Evolutionary conservation across 2,797 vertebrate genomes (phyloP), one percentile per base, ranked within the genome.

Genomic region (Bradypodion pumilum): DNA sequence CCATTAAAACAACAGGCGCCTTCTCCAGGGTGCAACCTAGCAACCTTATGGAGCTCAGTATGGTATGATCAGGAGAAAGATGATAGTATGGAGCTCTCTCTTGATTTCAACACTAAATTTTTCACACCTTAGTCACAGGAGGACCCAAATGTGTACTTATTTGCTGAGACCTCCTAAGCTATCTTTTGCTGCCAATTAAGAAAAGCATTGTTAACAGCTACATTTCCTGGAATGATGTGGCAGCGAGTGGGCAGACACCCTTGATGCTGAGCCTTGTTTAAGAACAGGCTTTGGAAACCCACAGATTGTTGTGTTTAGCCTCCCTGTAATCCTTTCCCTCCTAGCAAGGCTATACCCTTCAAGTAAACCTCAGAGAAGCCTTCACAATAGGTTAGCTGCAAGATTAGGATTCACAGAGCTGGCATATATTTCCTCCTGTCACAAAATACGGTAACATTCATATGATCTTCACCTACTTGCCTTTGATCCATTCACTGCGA

Each of bases 101-200:
- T 60, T 85, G 63, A 32, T 66, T 52, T 70, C 29, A 23, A 40
- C 23, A 6, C 40, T 76, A 10, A n/a, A 6, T 37, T 23, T 73
- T 37, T 66, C 44, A 70, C 29, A 12, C 25, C 59, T 8, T 9
- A 73, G 79, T 74, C 66, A 37, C 65, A 6, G 25, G 69, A 62
- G 10, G 74, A 32, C 40, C 16, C 49, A 10, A 72, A 73, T 65
- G 40, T 25, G 52, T 56, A 60, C 73, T 62, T 73, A 56, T 78
- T 78, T 78, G 75, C 56, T 73, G 27, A 16, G 25, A 59, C 35
- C 69, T 63, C 32, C 56, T 75, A 85, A 75, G 27, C 46, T 10
- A 69, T 81, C 65, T 68, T 80, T 46, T 49, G 69, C 70, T 37
- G 40, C 78, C 40, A 80, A 76, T 85, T 76, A 85, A 76, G 52